Evolutionary conservation across 2,888 invertebrate species (phyloP).

Genomic region (Tenthredo amoena): DNA sequence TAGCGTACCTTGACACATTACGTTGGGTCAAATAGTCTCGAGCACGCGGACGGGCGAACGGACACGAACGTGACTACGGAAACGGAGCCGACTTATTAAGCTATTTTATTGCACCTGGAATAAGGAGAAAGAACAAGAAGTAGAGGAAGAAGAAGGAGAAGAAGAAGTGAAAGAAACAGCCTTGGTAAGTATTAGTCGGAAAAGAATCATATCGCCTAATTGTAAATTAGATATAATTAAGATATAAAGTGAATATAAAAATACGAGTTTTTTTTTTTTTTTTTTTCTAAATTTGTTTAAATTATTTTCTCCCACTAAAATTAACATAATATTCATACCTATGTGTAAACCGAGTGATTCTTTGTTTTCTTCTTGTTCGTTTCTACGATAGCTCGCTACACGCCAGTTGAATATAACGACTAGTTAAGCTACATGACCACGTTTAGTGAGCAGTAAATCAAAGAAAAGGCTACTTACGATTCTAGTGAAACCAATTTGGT

Average conservation of each 20-base stretch:
- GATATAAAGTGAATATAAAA: background rate
- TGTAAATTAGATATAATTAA: background rate
- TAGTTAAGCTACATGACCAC: slow-evolving; percentile 12
- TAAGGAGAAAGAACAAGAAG: background rate
- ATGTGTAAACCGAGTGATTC: background rate
- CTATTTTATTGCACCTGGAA: slow-evolving; percentile 20
- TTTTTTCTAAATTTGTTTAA: background rate
- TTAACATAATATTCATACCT: background rate
- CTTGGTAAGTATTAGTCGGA: background rate
- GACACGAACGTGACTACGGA: slow-evolving; percentile 47
- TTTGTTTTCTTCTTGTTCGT: background rate
- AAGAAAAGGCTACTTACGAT: slow-evolving; percentile 67
- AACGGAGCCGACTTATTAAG: slow-evolving; percentile 24
- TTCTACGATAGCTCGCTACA: background rate
- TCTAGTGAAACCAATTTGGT: slow-evolving; percentile 64
- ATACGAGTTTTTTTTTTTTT: background rate
- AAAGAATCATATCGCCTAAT: background rate
- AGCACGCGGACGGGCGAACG: slow-evolving; percentile 19
- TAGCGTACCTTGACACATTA: slow-evolving; percentile 41
- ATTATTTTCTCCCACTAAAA: background rate
- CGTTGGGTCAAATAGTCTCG: slow-evolving; percentile 4
- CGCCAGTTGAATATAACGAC: slow-evolving; percentile 16
- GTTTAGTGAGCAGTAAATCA: slow-evolving; percentile 67
- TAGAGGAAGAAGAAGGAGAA: background rate
- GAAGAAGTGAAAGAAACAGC: background rate